A percentile compares a stretch with the other conserved stretches of the same genome.
Conservation (phyloP, 2,113 vertebrate genomes). For the Gulo gulo region DNA sequence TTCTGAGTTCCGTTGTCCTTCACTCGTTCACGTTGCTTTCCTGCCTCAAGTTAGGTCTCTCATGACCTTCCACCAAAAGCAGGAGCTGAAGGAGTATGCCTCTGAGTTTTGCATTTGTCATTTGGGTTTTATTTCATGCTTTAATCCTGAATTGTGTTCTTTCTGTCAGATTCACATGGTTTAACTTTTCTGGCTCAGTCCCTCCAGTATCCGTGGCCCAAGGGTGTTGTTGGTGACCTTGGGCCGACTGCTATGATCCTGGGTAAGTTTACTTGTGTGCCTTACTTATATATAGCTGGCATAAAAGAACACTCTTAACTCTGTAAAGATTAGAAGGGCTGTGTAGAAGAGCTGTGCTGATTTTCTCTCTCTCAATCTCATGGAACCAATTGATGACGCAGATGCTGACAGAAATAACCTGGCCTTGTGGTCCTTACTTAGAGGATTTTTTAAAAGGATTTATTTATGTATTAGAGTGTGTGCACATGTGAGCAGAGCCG, state of each 20-base stretch:
- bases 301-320: background rate
- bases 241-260: background rate
- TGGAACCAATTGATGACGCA: background rate
- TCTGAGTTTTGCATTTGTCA: background rate
- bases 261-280: conserved; percentile 3
- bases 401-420: background rate
- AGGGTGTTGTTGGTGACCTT: background rate
- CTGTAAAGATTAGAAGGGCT: background rate
- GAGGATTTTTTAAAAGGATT: background rate
- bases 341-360: background rate
- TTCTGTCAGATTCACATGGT: conserved; percentile 21
- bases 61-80: background rate
- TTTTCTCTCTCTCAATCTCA: background rate
- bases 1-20: background rate
- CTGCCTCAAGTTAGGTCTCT: background rate
- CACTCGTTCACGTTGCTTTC: background rate
- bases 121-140: background rate
- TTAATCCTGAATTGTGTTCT: background rate
- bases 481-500: background rate
- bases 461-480: background rate
- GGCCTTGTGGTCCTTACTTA: background rate
- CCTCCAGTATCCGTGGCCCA: background rate
- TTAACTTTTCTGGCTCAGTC: conserved; percentile 50
- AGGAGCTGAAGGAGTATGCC: background rate
- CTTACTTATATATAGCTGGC: background rate